Base-by-base conservation (phyloP, 2,888 invertebrate species). In the Harpalus rubripes region DNA sequence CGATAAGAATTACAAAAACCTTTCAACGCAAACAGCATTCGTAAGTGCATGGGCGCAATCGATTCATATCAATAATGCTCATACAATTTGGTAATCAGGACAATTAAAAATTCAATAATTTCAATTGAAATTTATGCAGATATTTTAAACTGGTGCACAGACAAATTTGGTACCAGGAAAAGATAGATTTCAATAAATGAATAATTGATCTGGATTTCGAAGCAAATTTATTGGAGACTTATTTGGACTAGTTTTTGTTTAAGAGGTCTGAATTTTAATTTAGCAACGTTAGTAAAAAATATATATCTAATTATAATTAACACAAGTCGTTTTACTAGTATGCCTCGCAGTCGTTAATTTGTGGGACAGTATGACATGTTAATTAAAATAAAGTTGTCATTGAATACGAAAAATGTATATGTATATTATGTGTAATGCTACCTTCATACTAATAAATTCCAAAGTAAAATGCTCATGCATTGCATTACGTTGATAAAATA, bases 101-200 rank as follows among this genome's bases (percentile, higher is more conserved):
- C 39, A 68, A 68, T 68, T 68, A 68, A 68, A 63, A 63, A 63
- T 63, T 39, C 15, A 32, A 15, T 39, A 32, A 32, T 68, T 39
- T 12, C 39, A 68, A 39, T 15, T 10, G 12, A 68, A 68, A 39
- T 68, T 68, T 68, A 68, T 68, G 68, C 68, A 68, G 39, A 26
- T 15, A 68, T 68, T 68, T 68, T 68, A 68, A 68, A 68, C 68
- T 68, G 32, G 68, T 68, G 68, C 39, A 39, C 15, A 32, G 39
- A 68, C 68, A 68, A 68, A 68, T 68, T 68, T n/a, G 68, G 15
- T n/a, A 32, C 32, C 15, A 68, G 39, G 39, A 68, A 68, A 12
- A 68, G 68, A 68, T 68, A 65, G 32, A 68, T 68, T 68, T 68
- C 5, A 68, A 68, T 32, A 32, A 32, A 63, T 68, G 68, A 68